Evolutionary conservation across 2,888 invertebrate genomes (phyloP).

Genomic region (Sarcophaga subvicina): DNA sequence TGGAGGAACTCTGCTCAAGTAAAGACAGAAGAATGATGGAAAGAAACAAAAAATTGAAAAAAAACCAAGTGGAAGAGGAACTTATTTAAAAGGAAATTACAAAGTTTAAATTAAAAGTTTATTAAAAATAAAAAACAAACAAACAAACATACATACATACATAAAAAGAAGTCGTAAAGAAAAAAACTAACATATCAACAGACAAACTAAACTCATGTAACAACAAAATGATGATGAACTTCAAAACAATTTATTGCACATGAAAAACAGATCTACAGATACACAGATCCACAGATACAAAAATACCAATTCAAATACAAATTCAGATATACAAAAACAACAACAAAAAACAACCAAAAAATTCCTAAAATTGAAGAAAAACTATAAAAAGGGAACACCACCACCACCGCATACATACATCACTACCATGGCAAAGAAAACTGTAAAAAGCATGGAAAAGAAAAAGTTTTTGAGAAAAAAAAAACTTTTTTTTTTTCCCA

Average conservation of each 20-base stretch:
- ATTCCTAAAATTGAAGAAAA: not conserved
- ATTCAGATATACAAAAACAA: not conserved
- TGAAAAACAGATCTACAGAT: not conserved
- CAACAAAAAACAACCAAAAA: not conserved
- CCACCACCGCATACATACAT: no score
- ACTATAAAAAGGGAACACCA: no score
- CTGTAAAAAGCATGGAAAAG: no score
- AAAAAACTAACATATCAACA: slow-evolving; percentile 13
- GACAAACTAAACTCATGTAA: not conserved
- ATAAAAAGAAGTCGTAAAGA: not conserved
- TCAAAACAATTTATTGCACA: slow-evolving; percentile 33
- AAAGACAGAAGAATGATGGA: no score
- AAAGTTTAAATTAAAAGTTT: slow-evolving; percentile 33
- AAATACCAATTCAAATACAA: no score
- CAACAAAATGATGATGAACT: slow-evolving; percentile 19
- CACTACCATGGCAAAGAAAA: no score
- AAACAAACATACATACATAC: not conserved
- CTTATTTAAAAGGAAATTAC: slow-evolving; percentile 30
- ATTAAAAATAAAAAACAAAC: not conserved
- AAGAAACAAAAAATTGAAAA: no score
- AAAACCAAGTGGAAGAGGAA: not conserved
- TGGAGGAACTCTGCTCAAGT: no score
- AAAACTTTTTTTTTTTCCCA: slow-evolving; percentile 5
- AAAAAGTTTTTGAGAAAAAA: not conserved
- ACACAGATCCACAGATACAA: no score